Evolutionary conservation across 2,888 invertebrate species (phyloP).

Genomic region (Lycia hirtaria): DNA sequence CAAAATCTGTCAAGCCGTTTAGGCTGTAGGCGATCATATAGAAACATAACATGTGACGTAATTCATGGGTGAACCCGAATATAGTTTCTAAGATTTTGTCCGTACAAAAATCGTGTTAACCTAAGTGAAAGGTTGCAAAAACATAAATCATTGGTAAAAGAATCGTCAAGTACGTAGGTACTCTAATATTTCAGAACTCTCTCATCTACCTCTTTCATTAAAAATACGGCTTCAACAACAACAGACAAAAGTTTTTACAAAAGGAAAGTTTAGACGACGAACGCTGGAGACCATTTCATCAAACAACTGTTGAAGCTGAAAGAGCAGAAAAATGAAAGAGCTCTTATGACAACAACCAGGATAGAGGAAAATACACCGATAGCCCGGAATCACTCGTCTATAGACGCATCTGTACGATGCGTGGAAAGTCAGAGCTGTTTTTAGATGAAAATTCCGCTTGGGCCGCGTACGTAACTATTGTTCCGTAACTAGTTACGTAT

Average conservation of each 20-base stretch:
- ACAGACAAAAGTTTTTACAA: constrained; percentile 19
- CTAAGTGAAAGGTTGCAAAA: no score
- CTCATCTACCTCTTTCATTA: constrained; percentile 19
- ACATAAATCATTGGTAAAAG: no score
- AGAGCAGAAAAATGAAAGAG: constrained; percentile 53
- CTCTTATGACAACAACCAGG: constrained; percentile 41
- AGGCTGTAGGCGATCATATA: no score
- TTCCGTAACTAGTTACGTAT: no score
- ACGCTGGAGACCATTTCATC: constrained; percentile 39
- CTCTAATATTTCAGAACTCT: not conserved
- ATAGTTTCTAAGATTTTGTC: no score
- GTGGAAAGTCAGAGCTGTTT: not conserved
- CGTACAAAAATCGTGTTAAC: no score
- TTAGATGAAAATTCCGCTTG: not conserved
- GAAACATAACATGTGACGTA: no score
- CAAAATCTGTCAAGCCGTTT: no score
- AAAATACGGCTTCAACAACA: constrained; percentile 19
- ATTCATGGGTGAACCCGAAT: no score
- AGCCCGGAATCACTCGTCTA: constrained; percentile 40
- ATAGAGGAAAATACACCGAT: constrained; percentile 28
- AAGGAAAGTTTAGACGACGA: constrained; percentile 33
- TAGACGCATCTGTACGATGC: not conserved
- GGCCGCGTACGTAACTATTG: no score
- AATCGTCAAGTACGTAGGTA: no score
- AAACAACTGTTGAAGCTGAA: constrained; percentile 48